Evolutionary conservation across 1,140 invertebrate species (phyloP).

Genomic region (Zaprionus vittiger): DNA sequence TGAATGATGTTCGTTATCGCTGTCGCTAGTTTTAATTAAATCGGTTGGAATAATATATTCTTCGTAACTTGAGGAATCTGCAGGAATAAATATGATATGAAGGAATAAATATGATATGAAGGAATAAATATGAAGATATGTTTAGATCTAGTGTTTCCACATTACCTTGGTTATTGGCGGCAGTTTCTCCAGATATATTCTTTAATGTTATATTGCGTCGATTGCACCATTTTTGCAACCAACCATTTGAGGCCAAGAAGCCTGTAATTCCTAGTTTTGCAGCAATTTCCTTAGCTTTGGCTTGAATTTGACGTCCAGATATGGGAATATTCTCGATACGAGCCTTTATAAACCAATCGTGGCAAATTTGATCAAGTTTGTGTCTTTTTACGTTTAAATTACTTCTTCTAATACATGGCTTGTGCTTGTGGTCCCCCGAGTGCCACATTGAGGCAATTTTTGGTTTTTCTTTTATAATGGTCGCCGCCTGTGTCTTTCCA

Average conservation of each 20-base stretch:
- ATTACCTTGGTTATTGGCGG: too few species aligned
- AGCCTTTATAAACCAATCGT: background rate
- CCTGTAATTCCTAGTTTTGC: background rate
- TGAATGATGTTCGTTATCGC: background rate
- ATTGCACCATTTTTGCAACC: background rate
- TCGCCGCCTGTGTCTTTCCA: background rate
- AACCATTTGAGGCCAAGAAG: background rate
- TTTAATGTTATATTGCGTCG: background rate
- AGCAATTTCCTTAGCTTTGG: background rate
- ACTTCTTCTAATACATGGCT: background rate
- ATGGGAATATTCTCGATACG: background rate
- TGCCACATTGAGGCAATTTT: background rate
- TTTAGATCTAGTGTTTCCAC: too few species aligned
- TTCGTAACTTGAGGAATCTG: background rate
- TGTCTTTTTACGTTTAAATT: background rate
- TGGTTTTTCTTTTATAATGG: background rate
- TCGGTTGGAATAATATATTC: constrained; percentile 1
- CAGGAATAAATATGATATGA: background rate
- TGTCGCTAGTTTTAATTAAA: background rate
- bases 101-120: background rate
- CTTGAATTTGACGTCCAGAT: background rate
- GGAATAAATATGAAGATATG: background rate
- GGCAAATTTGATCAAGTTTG: background rate
- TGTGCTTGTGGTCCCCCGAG: background rate
- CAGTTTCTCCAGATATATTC: too few species aligned